A percentile compares a stretch with the other conserved stretches of the same genome.
These are phyloP conservation scores for Actinopyga echinites DNA, from an alignment of 53 echinoderm and acorn worm species.

Conservation along the genomic window DNA sequence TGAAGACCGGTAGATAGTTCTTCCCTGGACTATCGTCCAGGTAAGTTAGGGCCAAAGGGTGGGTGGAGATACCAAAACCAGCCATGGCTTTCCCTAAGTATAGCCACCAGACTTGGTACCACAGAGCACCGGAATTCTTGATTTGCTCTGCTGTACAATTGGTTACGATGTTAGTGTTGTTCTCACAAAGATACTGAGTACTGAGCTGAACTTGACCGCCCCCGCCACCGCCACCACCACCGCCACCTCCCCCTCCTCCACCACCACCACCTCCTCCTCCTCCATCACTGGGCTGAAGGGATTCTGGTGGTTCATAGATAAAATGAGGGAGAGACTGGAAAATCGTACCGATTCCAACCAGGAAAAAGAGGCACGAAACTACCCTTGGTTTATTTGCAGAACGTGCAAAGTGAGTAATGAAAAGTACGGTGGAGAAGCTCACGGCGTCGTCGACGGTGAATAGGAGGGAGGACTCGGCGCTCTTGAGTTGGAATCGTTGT, in stretches of 20 bases:
- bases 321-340: constrained; percentile 11
- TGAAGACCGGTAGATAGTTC: constrained; percentile 44
- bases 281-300: neutral
- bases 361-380: neutral
- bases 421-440: constrained; percentile 6
- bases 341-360: constrained; percentile 1
- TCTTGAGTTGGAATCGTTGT: constrained; percentile 32
- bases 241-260: neutral
- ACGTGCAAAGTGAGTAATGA: constrained; percentile 18
- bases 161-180: neutral
- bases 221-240: neutral
- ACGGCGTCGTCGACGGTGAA: constrained; percentile 21
- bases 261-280: too few relatives aligned
- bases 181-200: constrained; percentile 28
- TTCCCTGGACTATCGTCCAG: constrained; percentile 61
- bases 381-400: neutral
- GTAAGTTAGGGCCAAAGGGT: constrained; percentile 64
- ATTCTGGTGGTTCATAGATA: neutral
- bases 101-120: constrained; percentile 55
- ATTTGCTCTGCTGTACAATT: constrained; percentile 46
- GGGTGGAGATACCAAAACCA: constrained; percentile 15
- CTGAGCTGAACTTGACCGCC: neutral
- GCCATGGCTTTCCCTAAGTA: constrained; percentile 57
- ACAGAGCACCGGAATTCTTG: constrained; percentile 45
- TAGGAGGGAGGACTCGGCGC: constrained; percentile 3